Percentiles rank a stretch among this genome's conserved stretches.
Conservation (phyloP, 1,140 invertebrate genomes). For the Hycleus phaleratus region DNA sequence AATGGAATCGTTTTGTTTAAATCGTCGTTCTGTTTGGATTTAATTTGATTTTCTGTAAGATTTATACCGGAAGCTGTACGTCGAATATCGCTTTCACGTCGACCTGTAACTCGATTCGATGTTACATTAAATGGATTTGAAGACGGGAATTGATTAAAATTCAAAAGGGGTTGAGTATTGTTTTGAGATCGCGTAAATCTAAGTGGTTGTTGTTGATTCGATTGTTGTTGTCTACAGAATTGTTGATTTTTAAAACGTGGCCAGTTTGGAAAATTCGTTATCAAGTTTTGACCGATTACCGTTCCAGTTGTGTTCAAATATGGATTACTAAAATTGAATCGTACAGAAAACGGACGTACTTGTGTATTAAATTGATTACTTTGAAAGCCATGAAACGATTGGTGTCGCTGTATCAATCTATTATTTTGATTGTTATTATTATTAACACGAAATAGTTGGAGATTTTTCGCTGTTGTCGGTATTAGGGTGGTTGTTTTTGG, state of each 20-base stretch:
- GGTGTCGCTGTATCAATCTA: conserved; percentile 28
- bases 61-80: conserved; percentile 28
- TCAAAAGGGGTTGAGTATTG: conserved; percentile 10
- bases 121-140: conserved; percentile 13
- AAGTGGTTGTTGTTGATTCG: no score
- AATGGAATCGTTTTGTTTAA: background rate
- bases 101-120: conserved; percentile 18
- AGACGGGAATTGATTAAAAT: conserved; percentile 9
- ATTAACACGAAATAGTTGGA: no score
- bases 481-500: conserved; percentile 23
- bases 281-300: no score
- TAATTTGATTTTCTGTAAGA: conserved; percentile 2
- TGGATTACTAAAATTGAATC: conserved; percentile 12
- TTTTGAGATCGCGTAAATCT: background rate
- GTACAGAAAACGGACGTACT: background rate
- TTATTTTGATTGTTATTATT: background rate
- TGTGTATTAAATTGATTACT: conserved; percentile 4
- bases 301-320: background rate
- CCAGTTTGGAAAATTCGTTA: background rate
- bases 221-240: background rate
- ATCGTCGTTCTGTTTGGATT: background rate
- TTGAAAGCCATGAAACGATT: conserved; percentile 39
- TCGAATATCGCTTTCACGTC: conserved; percentile 27
- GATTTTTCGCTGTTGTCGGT: conserved; percentile 1
- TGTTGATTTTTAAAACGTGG: background rate